These are phyloP conservation scores for Tretioscincus oriximinensis DNA, from an alignment of 2,113 vertebrate genomes.

Conservation along the genomic window DNA sequence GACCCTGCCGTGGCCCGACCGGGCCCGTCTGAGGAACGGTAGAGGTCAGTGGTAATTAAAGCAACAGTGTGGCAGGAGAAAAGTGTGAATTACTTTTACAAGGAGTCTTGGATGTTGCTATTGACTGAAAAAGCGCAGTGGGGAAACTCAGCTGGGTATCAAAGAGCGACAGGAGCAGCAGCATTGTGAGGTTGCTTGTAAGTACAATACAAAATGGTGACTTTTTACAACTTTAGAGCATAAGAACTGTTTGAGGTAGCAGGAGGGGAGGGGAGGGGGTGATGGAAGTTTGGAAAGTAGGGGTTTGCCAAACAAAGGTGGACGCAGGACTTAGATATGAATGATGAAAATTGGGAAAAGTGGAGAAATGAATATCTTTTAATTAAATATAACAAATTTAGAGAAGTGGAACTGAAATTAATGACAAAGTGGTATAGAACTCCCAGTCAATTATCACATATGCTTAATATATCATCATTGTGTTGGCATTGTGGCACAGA, in stretches of 20 bases:
- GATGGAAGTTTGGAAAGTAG: background rate
- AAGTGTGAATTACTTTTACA: slow-evolving; percentile 89
- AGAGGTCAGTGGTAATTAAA: slow-evolving; percentile 85
- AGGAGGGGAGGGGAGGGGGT: slow-evolving; percentile 2
- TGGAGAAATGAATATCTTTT: too few species aligned
- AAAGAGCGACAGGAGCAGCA: slow-evolving; percentile 74
- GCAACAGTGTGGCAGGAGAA: slow-evolving; percentile 83
- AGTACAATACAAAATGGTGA: slow-evolving; percentile 80
- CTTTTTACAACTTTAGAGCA: slow-evolving; percentile 80
- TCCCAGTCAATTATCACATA: too few species aligned
- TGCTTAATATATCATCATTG: too few species aligned
- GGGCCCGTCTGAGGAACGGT: slow-evolving; percentile 81
- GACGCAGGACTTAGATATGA: too few species aligned
- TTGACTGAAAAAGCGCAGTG: slow-evolving; percentile 80
- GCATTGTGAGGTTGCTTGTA: slow-evolving; percentile 75
- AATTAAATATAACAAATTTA: too few species aligned
- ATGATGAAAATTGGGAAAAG: too few species aligned
- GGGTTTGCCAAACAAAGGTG: too few species aligned
- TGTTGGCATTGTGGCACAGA: too few species aligned
- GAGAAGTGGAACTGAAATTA: too few species aligned
- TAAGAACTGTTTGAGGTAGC: slow-evolving; percentile 75
- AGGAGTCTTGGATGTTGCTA: slow-evolving; percentile 79
- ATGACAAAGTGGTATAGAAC: too few species aligned
- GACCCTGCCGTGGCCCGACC: slow-evolving; percentile 80
- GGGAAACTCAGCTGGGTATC: slow-evolving; percentile 82